Percentiles rank a stretch among this genome's conserved stretches.
These are phyloP conservation scores for Drosophila yakuba DNA, from an alignment of 1,140 invertebrate genomes.

Conservation along the genomic window DNA sequence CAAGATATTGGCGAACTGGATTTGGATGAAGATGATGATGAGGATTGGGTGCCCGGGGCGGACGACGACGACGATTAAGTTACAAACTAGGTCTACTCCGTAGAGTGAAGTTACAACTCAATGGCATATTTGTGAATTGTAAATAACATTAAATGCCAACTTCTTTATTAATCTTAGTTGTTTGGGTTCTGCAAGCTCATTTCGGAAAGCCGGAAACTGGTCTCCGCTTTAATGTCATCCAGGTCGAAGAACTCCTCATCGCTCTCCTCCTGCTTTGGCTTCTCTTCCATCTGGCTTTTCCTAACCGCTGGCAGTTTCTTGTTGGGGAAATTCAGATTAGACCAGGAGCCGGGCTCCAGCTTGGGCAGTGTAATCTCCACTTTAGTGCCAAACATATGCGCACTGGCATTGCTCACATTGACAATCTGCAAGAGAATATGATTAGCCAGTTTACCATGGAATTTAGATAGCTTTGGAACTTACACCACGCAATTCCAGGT, in stretches of 20 bases:
- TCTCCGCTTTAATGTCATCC: conserved; percentile 85
- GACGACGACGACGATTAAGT: conserved; percentile 69
- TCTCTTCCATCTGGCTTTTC: conserved; percentile 22
- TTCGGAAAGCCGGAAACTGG: conserved; percentile 61
- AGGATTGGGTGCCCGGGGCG: conserved; percentile 76
- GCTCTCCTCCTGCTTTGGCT: conserved; percentile 51
- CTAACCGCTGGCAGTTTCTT: conserved; percentile 44
- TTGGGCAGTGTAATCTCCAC: conserved; percentile 97
- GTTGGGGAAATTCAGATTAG: conserved; percentile 89
- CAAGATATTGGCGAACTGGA: conserved; percentile 96
- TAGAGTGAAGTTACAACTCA: conserved; percentile 1
- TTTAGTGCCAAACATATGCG: conserved; percentile 95
- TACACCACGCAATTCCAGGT: conserved; percentile 94
- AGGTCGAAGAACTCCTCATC: conserved; percentile 74
- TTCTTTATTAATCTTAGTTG: conserved; percentile 53
- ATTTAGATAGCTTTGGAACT: neutral
- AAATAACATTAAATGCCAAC: conserved; percentile 60
- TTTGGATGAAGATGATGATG: conserved; percentile 90
- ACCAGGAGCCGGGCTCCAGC: conserved; percentile 93
- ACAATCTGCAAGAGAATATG: conserved; percentile 86
- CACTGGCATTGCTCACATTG: conserved; percentile 89
- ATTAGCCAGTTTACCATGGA: neutral
- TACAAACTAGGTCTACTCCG: conserved; percentile 1
- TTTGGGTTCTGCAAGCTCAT: conserved; percentile 59
- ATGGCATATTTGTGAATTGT: conserved; percentile 58